Conservation (phyloP, 2,888 invertebrate species). For the Sinotaia quadrata region DNA sequence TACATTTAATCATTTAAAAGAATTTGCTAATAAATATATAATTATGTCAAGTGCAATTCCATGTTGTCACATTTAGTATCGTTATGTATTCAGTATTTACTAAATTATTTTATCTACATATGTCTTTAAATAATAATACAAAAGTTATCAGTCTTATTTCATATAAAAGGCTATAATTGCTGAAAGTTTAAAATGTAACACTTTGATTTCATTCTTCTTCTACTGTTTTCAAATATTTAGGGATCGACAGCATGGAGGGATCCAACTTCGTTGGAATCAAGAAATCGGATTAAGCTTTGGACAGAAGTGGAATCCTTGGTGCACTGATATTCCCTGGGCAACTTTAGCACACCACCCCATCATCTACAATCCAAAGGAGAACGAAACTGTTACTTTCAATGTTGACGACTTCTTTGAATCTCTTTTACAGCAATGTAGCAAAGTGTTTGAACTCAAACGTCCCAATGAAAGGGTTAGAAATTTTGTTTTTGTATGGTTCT, state of each 20-base stretch:
- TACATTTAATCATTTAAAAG: too few species aligned
- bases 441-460: slow-evolving; percentile 49
- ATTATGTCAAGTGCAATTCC: too few species aligned
- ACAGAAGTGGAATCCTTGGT: slow-evolving; percentile 87
- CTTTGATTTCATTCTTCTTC: not conserved
- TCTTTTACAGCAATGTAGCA: slow-evolving; percentile 57
- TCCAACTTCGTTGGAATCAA: slow-evolving; percentile 85
- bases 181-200: too few species aligned
- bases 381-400: slow-evolving; percentile 70
- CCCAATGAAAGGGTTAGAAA: slow-evolving; percentile 39
- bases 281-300: slow-evolving; percentile 78
- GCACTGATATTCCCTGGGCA: slow-evolving; percentile 83
- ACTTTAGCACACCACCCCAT: slow-evolving; percentile 86
- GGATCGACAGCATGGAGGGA: slow-evolving; percentile 80
- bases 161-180: too few species aligned
- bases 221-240: too few species aligned
- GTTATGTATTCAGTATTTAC: too few species aligned
- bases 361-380: slow-evolving; percentile 68
- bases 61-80: too few species aligned
- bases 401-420: slow-evolving; percentile 72
- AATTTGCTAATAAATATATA: too few species aligned
- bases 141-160: too few species aligned
- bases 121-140: too few species aligned
- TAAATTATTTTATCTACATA: too few species aligned
- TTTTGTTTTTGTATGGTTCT: not conserved